Evolutionary conservation across 23 tunicate genomes (phyloP), one percentile per base, ranked within the genome.

Genomic region (Trididemnum clinides): DNA sequence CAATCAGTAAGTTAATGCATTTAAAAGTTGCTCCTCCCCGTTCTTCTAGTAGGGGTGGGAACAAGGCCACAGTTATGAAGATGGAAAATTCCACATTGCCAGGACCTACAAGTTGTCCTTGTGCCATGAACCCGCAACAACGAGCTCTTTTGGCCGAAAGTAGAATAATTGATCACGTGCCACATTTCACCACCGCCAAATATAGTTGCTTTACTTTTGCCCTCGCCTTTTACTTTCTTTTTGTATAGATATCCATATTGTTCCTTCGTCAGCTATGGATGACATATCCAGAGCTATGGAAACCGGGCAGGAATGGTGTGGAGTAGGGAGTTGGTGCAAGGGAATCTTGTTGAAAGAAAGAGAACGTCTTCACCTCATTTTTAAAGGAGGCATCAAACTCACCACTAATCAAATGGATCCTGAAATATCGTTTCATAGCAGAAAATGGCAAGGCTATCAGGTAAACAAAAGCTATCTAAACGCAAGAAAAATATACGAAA

Each of bases 381-480:
- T 87, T 82, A 64, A 71, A 69, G 91, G 84, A 3, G 88, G 79
- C 1, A 22, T 87, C 1, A 77, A 87, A 64, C 91, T 77, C 21
- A 87, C 91, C 0, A 64, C 83, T 2, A 92, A 92, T 51, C 97
- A 92, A 58, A 87, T 92, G 77, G 64, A 80, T n/a, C 88, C 88
- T 22, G 81, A 83, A 25, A 69, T 92, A 6, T 72, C 65, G 70
- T 92, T 92, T 39, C 84, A 92, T 65, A 88, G 92, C 76, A 92
- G 90, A 57, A 77, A 91, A 69, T 92, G 97, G 97, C 97, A 92
- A 66, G 97, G 97, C 4, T 83, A 82, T 62, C 90, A 92, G 87
- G 97, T 92, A 20, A 4, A 15, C 15, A 10, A n/a, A n/a, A n/a
- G n/a, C n/a, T n/a, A n/a, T n/a, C n/a, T n/a, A n/a, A n/a, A n/a